Evolutionary conservation across 64 coral and sea anemone species (phyloP).

Genomic region (Platygyra sinensis): DNA sequence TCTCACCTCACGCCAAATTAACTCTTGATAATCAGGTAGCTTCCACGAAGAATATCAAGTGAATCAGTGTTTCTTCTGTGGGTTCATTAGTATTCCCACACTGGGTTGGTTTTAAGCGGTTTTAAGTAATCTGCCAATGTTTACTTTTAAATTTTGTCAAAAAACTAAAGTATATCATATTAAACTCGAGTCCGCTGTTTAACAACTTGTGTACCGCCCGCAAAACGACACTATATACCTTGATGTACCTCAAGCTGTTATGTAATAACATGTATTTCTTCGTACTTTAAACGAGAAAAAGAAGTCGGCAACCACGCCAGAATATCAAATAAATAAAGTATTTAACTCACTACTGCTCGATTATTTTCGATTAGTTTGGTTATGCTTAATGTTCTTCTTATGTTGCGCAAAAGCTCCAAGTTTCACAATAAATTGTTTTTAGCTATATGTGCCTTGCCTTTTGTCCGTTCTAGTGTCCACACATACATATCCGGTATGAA

Average conservation of each 20-base stretch:
- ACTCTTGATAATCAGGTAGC: too few relatives aligned
- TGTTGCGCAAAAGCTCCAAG: neutral
- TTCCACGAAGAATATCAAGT: too few relatives aligned
- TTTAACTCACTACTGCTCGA: neutral
- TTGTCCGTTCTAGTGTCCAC: neutral
- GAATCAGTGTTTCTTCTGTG: too few relatives aligned
- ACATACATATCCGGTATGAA: neutral
- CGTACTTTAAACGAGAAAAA: neutral
- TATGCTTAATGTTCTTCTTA: neutral
- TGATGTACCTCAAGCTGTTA: too few relatives aligned
- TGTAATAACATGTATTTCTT: neutral
- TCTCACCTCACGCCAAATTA: too few relatives aligned
- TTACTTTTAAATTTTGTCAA: neutral
- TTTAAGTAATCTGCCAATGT: neutral
- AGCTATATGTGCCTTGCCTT: neutral
- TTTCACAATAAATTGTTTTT: neutral
- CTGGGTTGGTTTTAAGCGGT: too few relatives aligned
- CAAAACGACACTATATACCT: too few relatives aligned
- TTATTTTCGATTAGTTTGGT: neutral
- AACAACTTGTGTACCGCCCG: neutral
- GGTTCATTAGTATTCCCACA: too few relatives aligned
- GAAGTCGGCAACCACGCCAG: neutral
- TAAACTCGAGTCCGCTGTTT: neutral
- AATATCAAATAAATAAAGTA: slow-evolving; percentile 5
- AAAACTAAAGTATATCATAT: neutral